phyloP scores from a whole-genome alignment of 2,113 vertebrate species.

The Platysteira castanea region DNA sequence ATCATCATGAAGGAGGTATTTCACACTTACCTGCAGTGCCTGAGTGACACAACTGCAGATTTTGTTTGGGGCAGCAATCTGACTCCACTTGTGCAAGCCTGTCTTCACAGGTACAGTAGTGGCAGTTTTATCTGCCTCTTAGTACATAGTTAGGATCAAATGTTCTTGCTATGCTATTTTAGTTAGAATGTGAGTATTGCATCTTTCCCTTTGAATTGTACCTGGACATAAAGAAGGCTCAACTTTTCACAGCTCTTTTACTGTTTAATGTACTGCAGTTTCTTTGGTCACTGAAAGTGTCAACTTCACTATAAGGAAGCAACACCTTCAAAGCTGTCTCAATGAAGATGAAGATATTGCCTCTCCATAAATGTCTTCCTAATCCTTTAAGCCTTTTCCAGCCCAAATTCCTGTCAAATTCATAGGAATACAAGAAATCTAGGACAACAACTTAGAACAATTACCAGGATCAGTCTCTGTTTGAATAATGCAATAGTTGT shows the following conservation, averaged over 20 bases:
- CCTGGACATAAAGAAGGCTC: background rate
- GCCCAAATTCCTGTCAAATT: background rate
- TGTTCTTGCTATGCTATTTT: background rate
- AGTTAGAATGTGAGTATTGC: background rate
- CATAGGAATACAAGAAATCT: background rate
- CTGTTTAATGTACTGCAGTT: background rate
- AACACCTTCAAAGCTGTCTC: background rate
- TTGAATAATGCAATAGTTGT: background rate
- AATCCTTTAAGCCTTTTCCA: background rate
- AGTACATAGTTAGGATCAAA: background rate
- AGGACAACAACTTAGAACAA: background rate
- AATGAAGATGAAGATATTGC: background rate
- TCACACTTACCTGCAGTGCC: background rate
- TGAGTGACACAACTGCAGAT: background rate
- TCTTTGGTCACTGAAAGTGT: conserved; percentile 5
- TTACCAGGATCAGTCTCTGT: background rate
- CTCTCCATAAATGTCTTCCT: background rate
- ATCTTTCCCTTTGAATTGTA: background rate
- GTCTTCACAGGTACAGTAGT: background rate
- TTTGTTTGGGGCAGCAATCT: background rate
- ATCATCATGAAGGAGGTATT: background rate
- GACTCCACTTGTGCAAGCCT: background rate
- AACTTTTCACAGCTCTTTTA: background rate
- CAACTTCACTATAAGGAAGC: background rate
- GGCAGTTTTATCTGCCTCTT: background rate